Conservation (phyloP, 2,888 invertebrate species). For the Tyria jacobaeae region DNA sequence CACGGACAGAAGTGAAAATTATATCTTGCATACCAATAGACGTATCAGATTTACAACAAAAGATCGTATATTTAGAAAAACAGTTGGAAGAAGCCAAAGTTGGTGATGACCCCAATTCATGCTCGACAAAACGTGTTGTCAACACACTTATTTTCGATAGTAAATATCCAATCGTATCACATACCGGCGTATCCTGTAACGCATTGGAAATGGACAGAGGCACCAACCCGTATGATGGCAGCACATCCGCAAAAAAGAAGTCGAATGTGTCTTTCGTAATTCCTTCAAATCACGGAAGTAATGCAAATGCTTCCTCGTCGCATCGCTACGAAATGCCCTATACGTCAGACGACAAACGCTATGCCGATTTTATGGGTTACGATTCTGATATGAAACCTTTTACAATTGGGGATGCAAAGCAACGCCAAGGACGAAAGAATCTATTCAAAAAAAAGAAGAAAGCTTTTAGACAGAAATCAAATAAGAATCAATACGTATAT, state of each 20-base stretch:
- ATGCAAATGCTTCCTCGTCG: not conserved
- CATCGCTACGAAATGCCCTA: not conserved
- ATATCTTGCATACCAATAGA: conserved; percentile 83
- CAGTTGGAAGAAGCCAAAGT: conserved; percentile 49
- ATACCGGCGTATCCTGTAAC: conserved; percentile 21
- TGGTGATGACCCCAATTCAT: not conserved
- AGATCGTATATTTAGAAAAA: conserved; percentile 68
- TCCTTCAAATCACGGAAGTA: conserved; percentile 4
- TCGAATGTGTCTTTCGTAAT: conserved; percentile 34
- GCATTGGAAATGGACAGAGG: conserved; percentile 22
- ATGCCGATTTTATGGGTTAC: conserved; percentile 4
- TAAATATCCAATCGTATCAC: conserved; percentile 1
- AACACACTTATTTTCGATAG: conserved; percentile 4
- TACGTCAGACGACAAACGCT: not conserved
- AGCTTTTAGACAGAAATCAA: conserved; percentile 42
- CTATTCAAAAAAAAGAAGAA: conserved; percentile 54
- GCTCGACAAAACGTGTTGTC: conserved; percentile 1
- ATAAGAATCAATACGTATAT: conserved; percentile 57
- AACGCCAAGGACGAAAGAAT: conserved; percentile 27
- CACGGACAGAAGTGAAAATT: conserved; percentile 81
- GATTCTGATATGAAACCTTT: conserved; percentile 10
- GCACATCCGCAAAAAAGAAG: conserved; percentile 18
- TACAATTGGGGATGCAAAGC: conserved; percentile 18
- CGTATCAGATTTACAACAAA: conserved; percentile 78
- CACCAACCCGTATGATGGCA: conserved; percentile 6